Conservation (phyloP, 2,888 invertebrate genomes). For the Drosophila leonis region DNA sequence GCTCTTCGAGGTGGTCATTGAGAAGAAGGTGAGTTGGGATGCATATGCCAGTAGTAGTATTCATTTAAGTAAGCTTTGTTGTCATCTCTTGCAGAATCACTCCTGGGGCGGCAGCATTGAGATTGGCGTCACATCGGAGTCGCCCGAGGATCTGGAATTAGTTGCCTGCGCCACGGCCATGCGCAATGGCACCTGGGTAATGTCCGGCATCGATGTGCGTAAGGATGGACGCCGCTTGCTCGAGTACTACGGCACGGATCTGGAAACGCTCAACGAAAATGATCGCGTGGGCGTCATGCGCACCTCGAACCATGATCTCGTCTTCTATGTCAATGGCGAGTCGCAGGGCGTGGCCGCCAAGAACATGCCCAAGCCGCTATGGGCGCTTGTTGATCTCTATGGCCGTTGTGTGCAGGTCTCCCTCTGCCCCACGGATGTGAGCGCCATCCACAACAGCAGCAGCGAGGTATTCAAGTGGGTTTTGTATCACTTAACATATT, state of each 20-base stretch:
- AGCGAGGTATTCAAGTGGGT: conserved; percentile 23
- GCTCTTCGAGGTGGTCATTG: conserved; percentile 94
- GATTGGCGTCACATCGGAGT: conserved; percentile 90
- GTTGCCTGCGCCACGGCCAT: conserved; percentile 92
- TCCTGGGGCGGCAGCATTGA: conserved; percentile 92
- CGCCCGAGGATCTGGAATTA: conserved; percentile 89
- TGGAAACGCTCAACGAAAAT: conserved; percentile 93
- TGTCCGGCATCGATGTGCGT: conserved; percentile 94
- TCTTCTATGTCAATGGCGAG: conserved; percentile 95
- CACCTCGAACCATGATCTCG: conserved; percentile 92
- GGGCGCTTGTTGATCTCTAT: conserved; percentile 92
- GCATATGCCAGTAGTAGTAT: no score
- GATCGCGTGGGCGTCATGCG: conserved; percentile 94
- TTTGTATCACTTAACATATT: neutral
- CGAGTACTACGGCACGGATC: conserved; percentile 93
- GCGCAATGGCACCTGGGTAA: conserved; percentile 94
- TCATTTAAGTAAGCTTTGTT: neutral
- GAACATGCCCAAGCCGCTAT: conserved; percentile 91
- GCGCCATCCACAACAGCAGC: conserved; percentile 6
- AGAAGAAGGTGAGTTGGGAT: conserved; percentile 90
- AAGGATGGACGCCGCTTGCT: conserved; percentile 93
- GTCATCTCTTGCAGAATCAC: conserved; percentile 88
- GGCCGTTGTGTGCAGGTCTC: conserved; percentile 94
- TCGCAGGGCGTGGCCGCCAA: conserved; percentile 94
- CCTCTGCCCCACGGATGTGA: conserved; percentile 64